Conservation (phyloP, 2,888 invertebrate genomes). For the Teleiodes luculella region DNA sequence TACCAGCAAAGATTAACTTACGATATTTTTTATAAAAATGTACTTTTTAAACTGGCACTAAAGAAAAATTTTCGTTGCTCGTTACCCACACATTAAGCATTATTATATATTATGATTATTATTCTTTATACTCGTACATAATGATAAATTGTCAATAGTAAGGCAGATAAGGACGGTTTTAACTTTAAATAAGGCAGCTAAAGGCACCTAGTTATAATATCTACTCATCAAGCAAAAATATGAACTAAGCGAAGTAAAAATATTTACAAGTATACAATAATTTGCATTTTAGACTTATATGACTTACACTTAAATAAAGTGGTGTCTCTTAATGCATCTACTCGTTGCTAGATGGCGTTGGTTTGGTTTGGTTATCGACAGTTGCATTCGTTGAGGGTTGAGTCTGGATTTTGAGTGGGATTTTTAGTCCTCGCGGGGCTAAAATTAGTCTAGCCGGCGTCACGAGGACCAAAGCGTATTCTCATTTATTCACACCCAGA, state of each 20-base stretch:
- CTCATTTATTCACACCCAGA: conserved; percentile 87
- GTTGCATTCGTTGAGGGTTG: conserved; percentile 34
- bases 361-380: conserved; percentile 32
- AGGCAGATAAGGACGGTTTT: conserved; percentile 70
- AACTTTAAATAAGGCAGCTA: conserved; percentile 60
- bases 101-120: conserved; percentile 23
- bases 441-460: conserved; percentile 68
- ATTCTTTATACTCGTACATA: no score
- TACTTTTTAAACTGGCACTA: conserved; percentile 67
- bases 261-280: conserved; percentile 25
- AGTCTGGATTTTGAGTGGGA: conserved; percentile 37
- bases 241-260: neutral
- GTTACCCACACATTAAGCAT: conserved; percentile 46
- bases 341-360: conserved; percentile 57
- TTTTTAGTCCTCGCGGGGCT: conserved; percentile 69
- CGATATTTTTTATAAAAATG: conserved; percentile 40
- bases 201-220: conserved; percentile 56
- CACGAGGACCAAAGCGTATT: conserved; percentile 76
- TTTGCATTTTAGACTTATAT: conserved; percentile 19
- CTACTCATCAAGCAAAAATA: conserved; percentile 20
- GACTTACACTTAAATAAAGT: conserved; percentile 23
- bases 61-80: conserved; percentile 57
- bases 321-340: conserved; percentile 33
- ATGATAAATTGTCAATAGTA: conserved; percentile 38
- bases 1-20: conserved; percentile 21